These are phyloP conservation scores for Dryadula phaetusa DNA, from an alignment of 2,888 invertebrate genomes.

Conservation along the genomic window DNA sequence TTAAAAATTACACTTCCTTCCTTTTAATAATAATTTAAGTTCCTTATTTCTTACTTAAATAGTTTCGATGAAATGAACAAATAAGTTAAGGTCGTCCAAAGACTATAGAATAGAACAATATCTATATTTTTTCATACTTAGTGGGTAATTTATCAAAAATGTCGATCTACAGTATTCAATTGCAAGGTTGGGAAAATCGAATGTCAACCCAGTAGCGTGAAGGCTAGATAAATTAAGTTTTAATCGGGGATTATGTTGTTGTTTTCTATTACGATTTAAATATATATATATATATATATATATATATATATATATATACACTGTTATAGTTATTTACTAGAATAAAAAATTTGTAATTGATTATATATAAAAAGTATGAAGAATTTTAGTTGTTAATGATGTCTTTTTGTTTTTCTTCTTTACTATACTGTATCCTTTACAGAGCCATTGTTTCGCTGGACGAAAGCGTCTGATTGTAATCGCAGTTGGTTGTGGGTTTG, in stretches of 20 bases:
- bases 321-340: too few species aligned
- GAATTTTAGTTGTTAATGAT: too few species aligned
- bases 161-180: constrained; percentile 17
- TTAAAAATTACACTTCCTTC: background rate
- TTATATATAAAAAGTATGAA: too few species aligned
- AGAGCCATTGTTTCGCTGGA: too few species aligned
- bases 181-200: constrained; percentile 23
- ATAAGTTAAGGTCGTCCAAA: constrained; percentile 2
- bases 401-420: too few species aligned
- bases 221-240: constrained; percentile 11
- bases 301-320: too few species aligned
- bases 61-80: background rate
- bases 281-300: too few species aligned
- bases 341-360: too few species aligned
- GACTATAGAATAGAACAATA: constrained; percentile 17
- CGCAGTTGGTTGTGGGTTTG: too few species aligned
- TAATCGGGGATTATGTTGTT: constrained; percentile 16
- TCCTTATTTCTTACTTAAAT: constrained; percentile 14
- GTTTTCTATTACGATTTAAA: background rate
- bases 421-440: too few species aligned
- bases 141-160: constrained; percentile 18
- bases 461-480: too few species aligned
- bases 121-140: constrained; percentile 11
- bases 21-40: background rate
- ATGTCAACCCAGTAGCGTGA: constrained; percentile 31